A percentile compares a stretch with the other conserved stretches of the same genome.
These are phyloP conservation scores for Philereme transversata DNA, from an alignment of 2,888 invertebrate genomes.

Conservation along the genomic window DNA sequence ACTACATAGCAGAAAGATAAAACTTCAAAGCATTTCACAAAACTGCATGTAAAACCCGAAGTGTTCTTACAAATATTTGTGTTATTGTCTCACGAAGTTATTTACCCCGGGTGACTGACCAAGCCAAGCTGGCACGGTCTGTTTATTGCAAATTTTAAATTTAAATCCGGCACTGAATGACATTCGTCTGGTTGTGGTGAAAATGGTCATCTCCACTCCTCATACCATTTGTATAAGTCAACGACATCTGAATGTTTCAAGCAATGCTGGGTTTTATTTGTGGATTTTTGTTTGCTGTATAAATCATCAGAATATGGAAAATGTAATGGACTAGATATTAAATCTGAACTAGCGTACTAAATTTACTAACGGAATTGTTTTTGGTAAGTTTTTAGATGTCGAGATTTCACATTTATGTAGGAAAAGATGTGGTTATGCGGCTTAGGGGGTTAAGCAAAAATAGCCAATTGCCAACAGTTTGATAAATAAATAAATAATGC, in stretches of 20 bases:
- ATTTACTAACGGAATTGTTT: too few species aligned
- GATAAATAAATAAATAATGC: too few species aligned
- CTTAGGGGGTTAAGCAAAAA: too few species aligned
- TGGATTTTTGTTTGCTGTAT: too few species aligned
- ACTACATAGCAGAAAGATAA: too few species aligned
- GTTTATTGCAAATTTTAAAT: conserved; percentile 40
- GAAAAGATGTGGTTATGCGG: too few species aligned
- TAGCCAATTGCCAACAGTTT: too few species aligned
- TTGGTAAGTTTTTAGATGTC: too few species aligned
- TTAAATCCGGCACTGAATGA: conserved; percentile 36
- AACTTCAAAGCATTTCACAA: not conserved
- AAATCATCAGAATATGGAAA: too few species aligned
- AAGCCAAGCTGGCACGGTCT: conserved; percentile 29
- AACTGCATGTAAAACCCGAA: conserved; percentile 11
- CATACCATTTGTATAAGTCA: conserved; percentile 19
- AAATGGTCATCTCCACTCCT: conserved; percentile 18
- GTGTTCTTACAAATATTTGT: conserved; percentile 12
- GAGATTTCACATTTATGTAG: too few species aligned
- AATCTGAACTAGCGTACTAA: too few species aligned
- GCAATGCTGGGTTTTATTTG: not conserved
- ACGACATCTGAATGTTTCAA: conserved; percentile 5
- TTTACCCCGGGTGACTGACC: conserved; percentile 35
- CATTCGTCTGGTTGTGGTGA: conserved; percentile 27
- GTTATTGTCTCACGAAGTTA: conserved; percentile 18
- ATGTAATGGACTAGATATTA: too few species aligned